Evolutionary conservation across 2,113 vertebrate genomes (phyloP), one percentile per base, ranked within the genome.

Genomic region (Myotis yumanensis): DNA sequence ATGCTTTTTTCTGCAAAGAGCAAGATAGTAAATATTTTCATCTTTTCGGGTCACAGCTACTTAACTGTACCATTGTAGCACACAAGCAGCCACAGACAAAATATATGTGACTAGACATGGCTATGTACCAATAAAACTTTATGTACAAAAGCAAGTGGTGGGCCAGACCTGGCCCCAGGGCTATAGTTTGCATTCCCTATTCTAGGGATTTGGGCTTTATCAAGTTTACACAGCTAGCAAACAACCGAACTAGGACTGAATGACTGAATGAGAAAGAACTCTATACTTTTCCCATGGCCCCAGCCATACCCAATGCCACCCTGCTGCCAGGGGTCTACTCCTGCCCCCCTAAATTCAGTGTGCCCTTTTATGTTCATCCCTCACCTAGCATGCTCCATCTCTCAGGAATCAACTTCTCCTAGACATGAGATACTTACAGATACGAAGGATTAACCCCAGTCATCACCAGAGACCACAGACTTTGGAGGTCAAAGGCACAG

Each of bases 61-160:
- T 89, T 14, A 12, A 17, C 48, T 40, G 20, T 30, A 28, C n/a
- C 18, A 2, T 1, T 23, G 1, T 11, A 77, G 64, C 54, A 16
- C 14, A 32, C 86, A 80, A 68, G 57, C 43, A 35, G 20, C 37
- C 35, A 28, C 25, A 43, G 40, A 62, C 20, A 18, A 72, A 73
- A 52, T 11, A 23, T 37, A 59, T 10, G 0, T 22, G 52, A 66
- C 59, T 16, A 22, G 17, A 18, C 3, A 16, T 48, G 51, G 14
- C 8, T 23, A 15, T 59, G 22, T 72, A 46, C 48, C 90, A 59
- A 89, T 94, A 85, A 97, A 93, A 88, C 79, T 94, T 76, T 72
- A 91, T 89, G 93, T 43, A 93, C 46, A 59, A 93, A 88, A 43
- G 35, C 75, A 81, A 84, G 25, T 4, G 3, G 77, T 15, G 46